Conservation (phyloP, 2,113 vertebrate species). For the Oncorhynchus clarkii region DNA sequence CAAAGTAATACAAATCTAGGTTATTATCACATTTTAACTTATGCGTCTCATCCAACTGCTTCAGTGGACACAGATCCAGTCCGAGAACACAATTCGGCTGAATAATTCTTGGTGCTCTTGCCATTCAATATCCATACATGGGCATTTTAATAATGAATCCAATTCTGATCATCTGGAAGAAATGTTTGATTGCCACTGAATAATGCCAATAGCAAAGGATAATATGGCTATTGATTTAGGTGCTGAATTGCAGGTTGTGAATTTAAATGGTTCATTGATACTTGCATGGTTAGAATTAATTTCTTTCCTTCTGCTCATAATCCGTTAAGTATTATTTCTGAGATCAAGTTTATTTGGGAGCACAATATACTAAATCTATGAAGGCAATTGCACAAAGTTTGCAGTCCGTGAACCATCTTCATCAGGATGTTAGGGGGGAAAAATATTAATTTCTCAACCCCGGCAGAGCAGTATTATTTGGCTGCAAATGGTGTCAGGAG, state of each 20-base stretch:
- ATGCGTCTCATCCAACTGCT: not conserved
- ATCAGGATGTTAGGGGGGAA: not conserved
- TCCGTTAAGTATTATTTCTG: not conserved
- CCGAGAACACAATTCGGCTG: not conserved
- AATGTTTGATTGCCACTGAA: too few species aligned
- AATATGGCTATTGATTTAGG: too few species aligned
- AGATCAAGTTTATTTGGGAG: not conserved
- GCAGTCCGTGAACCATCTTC: not conserved
- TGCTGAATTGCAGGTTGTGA: too few species aligned
- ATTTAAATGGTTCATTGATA: too few species aligned
- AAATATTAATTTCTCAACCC: slow-evolving; percentile 22
- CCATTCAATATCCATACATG: not conserved
- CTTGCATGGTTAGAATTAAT: too few species aligned
- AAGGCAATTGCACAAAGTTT: not conserved
- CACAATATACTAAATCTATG: not conserved
- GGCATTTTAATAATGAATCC: not conserved
- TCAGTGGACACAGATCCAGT: not conserved
- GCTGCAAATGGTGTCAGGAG: slow-evolving; percentile 54
- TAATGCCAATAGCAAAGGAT: too few species aligned
- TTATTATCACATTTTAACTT: not conserved
- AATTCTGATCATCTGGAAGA: too few species aligned
- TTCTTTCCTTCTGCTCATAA: not conserved
- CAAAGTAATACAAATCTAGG: not conserved
- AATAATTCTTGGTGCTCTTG: not conserved
- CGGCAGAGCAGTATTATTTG: slow-evolving; percentile 38